Evolutionary conservation across 2,797 vertebrate genomes (phyloP), one percentile per base, ranked within the genome.

Genomic region (Halcyon leucocephala): DNA sequence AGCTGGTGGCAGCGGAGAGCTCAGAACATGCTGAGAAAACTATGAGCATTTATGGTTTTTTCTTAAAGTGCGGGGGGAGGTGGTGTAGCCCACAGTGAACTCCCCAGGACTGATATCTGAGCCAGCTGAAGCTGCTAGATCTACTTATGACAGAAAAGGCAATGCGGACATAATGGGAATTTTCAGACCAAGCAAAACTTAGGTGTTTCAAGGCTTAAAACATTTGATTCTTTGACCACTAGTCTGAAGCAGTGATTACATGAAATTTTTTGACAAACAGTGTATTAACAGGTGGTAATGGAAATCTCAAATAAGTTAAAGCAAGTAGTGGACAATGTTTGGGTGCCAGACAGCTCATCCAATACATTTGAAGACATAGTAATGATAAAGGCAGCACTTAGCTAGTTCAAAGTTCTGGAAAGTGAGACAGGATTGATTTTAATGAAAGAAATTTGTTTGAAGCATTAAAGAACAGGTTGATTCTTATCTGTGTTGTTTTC

Each of bases 381-480:
- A 73, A 51, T 12, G 5, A 22, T 39, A 71, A 89, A 91, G 20
- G 20, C 14, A 83, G 8, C 24, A 55, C 73, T 74, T 64, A 41
- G 5, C 24, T 62, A 51, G 8, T 65, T 83, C 35, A 51, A 29
- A 67, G 22, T 65, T 74, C n/a, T 58, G 57, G 31, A 61, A 52
- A 87, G 52, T 81, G 48, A 39, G 51, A 33, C 58, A 83, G 9
- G 31, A 86, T n/a, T 88, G 20, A 51, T 52, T 91, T 49, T 65
- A 93, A 80, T 65, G 46, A 93, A 92, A 41, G 2, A 90, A 93
- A 87, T 70, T 88, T 10, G 14, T 77, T 82, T 91, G 84, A 82
- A 89, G 60, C 74, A 49, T 78, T 72, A 61, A 72, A 76, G 29
- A 69, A 33, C 72, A 76, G 18, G 7, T 65, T 93, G 82, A 91